Conservation (phyloP, 37 sponge, comb jelly and placozoan species). For the Agelas oroides region DNA sequence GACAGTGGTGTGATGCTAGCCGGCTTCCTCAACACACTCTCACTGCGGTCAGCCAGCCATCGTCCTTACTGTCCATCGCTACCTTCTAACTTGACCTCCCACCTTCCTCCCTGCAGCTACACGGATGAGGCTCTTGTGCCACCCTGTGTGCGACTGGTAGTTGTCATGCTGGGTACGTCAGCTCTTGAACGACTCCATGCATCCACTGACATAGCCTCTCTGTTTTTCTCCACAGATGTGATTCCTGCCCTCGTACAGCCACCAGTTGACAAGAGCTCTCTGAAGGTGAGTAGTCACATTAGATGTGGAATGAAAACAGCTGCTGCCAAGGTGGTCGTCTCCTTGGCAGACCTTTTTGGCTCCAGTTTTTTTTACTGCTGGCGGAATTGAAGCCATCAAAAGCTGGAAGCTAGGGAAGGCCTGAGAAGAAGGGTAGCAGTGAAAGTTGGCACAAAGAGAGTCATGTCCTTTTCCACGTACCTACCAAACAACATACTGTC, state of each 20-base stretch:
- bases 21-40: conserved; percentile 56
- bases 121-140: not conserved
- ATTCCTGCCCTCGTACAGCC: conserved; percentile 18
- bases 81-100: too few relatives aligned
- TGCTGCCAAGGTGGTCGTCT: too few relatives aligned
- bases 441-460: too few relatives aligned
- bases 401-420: too few relatives aligned
- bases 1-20: conserved; percentile 57
- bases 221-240: conserved; percentile 9
- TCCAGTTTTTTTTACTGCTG: too few relatives aligned
- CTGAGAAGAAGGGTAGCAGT: too few relatives aligned
- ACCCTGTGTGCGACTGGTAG: conserved; percentile 42
- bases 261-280: not conserved
- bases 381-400: too few relatives aligned
- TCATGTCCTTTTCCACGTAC: too few relatives aligned
- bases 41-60: conserved; percentile 26
- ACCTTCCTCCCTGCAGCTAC: not conserved
- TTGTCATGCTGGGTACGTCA: conserved; percentile 36
- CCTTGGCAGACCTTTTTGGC: too few relatives aligned
- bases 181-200: not conserved
- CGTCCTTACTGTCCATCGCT: too few relatives aligned
- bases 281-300: conserved; percentile 10
- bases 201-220: not conserved
- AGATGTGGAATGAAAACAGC: too few relatives aligned
- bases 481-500: too few relatives aligned